phyloP scores from a whole-genome alignment of 2,113 vertebrate species.

The Zosterops japonicus region DNA sequence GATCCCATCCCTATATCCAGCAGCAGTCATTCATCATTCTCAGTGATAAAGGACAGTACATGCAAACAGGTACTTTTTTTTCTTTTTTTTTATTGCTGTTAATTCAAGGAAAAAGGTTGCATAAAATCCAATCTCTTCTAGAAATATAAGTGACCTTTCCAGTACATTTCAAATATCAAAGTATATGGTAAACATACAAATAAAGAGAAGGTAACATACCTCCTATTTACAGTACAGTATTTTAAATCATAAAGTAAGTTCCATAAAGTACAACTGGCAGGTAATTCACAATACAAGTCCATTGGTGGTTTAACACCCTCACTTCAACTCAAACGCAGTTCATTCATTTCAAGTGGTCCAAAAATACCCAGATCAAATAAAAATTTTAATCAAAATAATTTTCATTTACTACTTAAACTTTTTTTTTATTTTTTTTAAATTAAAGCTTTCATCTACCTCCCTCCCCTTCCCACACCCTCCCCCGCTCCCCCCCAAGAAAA shows the following conservation, averaged over 20 bases:
- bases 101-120: slow-evolving; percentile 90
- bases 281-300: slow-evolving; percentile 74
- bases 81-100: slow-evolving; percentile 89
- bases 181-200: slow-evolving; percentile 94
- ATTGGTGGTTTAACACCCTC: slow-evolving; percentile 73
- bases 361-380: slow-evolving; percentile 84
- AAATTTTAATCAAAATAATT: slow-evolving; percentile 84
- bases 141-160: slow-evolving; percentile 96
- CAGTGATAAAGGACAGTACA: slow-evolving; percentile 43
- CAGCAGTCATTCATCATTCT: neutral
- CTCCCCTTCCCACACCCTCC: neutral
- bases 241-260: slow-evolving; percentile 84
- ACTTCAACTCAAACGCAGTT: slow-evolving; percentile 72
- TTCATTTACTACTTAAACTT: slow-evolving; percentile 74
- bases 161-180: slow-evolving; percentile 94
- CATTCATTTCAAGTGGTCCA: slow-evolving; percentile 80
- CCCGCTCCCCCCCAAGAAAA: slow-evolving; percentile 39
- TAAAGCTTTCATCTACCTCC: slow-evolving; percentile 79
- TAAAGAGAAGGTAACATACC: slow-evolving; percentile 83
- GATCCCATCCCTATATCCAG: neutral
- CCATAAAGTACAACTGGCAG: slow-evolving; percentile 79
- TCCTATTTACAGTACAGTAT: slow-evolving; percentile 89
- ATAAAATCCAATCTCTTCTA: slow-evolving; percentile 94
- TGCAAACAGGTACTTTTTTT: slow-evolving; percentile 53
- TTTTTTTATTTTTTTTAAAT: slow-evolving; percentile 73